phyloP scores from a whole-genome alignment of 2,113 vertebrate genomes.

The Echinops telfairi region DNA sequence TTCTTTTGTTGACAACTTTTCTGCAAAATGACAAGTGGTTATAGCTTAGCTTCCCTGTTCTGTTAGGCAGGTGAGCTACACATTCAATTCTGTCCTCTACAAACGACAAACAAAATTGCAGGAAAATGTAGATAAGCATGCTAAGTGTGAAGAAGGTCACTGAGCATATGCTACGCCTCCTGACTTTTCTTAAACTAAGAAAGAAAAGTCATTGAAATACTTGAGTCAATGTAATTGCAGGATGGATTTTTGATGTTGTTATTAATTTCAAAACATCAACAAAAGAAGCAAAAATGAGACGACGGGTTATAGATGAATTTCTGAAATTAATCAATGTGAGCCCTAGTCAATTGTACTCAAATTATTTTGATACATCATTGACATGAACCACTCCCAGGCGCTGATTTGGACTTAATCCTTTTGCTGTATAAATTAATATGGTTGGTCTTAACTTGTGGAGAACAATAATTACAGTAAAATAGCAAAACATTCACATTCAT shows the following conservation, averaged over 20 bases:
- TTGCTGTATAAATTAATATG: background rate
- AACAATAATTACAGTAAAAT: background rate
- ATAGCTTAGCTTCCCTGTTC: background rate
- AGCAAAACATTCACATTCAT: background rate
- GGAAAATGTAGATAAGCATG: background rate
- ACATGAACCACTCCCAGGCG: background rate
- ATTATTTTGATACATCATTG: constrained; percentile 28
- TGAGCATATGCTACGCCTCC: background rate
- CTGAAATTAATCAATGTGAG: too few species aligned
- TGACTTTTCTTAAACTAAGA: background rate
- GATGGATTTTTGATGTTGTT: background rate
- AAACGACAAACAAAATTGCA: background rate
- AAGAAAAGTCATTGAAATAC: background rate
- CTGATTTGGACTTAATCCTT: background rate
- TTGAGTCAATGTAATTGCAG: background rate
- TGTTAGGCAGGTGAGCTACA: background rate
- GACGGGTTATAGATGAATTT: background rate
- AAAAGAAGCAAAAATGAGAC: background rate
- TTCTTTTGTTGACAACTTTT: background rate
- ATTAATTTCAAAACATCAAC: background rate
- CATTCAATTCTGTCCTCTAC: background rate
- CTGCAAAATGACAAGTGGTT: background rate
- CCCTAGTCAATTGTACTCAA: background rate
- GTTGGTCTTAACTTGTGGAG: background rate
- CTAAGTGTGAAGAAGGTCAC: background rate